A percentile compares a stretch with the other conserved stretches of the same genome.
Evolutionary conservation across 2,888 invertebrate species (phyloP).

Genomic region (Rhyacophila evoluta): DNA sequence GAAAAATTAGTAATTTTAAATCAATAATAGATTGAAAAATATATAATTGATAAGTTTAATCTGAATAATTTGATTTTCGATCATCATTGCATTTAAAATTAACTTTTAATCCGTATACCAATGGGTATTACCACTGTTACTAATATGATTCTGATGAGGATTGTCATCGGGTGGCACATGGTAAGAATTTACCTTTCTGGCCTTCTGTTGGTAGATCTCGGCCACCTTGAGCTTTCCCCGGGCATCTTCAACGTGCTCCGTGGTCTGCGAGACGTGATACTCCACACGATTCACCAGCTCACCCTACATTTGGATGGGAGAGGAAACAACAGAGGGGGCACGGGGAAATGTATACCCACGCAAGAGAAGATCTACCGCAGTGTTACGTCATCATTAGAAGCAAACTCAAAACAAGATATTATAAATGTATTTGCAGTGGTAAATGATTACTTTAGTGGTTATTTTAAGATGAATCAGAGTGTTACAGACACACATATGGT

Average conservation of each 20-base stretch:
- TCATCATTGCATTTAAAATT: too few relatives aligned
- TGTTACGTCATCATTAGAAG: background rate
- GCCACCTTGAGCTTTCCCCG: conserved; percentile 84
- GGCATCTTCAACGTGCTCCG: conserved; percentile 86
- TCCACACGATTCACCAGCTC: conserved; percentile 96
- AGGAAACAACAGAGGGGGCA: conserved; percentile 39
- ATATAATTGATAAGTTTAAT: too few relatives aligned
- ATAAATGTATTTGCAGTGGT: background rate
- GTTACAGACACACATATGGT: background rate
- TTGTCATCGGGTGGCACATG: conserved; percentile 32
- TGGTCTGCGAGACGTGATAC: conserved; percentile 89
- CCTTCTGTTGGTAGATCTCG: conserved; percentile 86
- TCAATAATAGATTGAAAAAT: too few relatives aligned
- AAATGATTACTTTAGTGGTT: background rate
- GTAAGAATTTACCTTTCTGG: conserved; percentile 82
- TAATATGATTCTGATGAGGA: background rate
- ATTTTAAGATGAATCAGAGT: background rate
- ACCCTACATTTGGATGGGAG: conserved; percentile 76
- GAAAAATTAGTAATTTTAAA: too few relatives aligned
- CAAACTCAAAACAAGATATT: background rate
- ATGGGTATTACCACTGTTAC: conserved; percentile 11
- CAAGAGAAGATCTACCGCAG: background rate
- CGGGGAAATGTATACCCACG: conserved; percentile 55
- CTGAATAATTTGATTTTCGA: too few relatives aligned
- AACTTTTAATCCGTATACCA: too few relatives aligned